These are phyloP conservation scores for Macroramphosus scolopax DNA, from an alignment of 2,797 vertebrate genomes.

Conservation along the genomic window DNA sequence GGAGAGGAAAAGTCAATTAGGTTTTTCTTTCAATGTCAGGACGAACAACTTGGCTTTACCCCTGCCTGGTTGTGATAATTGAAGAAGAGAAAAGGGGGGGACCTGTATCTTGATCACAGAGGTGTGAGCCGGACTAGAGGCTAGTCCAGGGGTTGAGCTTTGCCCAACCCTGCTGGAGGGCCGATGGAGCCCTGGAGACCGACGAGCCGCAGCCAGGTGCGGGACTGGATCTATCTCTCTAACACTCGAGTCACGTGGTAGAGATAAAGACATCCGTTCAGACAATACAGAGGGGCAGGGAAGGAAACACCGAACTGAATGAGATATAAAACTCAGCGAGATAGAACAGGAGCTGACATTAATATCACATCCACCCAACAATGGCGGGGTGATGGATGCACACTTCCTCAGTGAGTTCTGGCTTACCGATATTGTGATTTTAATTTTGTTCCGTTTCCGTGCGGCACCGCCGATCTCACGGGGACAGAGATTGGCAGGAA, in stretches of 20 bases:
- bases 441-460: constrained; percentile 57
- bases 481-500: constrained; percentile 63
- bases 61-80: constrained; percentile 40
- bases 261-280: constrained; percentile 49
- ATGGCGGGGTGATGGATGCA: constrained; percentile 53
- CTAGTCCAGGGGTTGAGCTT: constrained; percentile 49
- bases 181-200: constrained; percentile 33
- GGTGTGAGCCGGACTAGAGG: constrained; percentile 31
- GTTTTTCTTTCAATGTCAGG: constrained; percentile 65
- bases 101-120: constrained; percentile 57
- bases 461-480: constrained; percentile 37
- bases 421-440: constrained; percentile 39
- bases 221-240: constrained; percentile 34
- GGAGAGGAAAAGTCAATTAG: constrained; percentile 69
- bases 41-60: constrained; percentile 57
- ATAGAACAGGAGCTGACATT: constrained; percentile 57
- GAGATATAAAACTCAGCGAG: constrained; percentile 53
- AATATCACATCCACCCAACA: constrained; percentile 59
- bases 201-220: constrained; percentile 22
- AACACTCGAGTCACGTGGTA: constrained; percentile 43
- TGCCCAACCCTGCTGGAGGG: constrained; percentile 43
- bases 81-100: constrained; percentile 21
- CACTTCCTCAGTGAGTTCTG: constrained; percentile 38
- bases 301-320: constrained; percentile 48
- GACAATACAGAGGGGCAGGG: constrained; percentile 41